Evolutionary conservation across 1,140 invertebrate species (phyloP).

Genomic region (Euwallacea fornicatus): DNA sequence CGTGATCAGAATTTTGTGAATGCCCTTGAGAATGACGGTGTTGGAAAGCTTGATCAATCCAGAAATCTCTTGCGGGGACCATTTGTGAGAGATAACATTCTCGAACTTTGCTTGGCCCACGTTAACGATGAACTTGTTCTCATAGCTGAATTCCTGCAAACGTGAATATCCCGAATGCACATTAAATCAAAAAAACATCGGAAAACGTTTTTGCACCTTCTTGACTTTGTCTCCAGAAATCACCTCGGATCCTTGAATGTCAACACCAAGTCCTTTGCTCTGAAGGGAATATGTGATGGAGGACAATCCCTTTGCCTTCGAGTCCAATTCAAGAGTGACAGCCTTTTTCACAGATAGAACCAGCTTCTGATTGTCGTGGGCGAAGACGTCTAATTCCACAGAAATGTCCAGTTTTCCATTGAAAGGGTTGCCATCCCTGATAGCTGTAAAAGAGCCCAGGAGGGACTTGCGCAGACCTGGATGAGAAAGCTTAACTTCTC

Average conservation of each 20-base stretch:
- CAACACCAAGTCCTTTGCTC: constrained; percentile 38
- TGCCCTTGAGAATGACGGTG: constrained; percentile 58
- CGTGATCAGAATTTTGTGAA: constrained; percentile 54
- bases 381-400: constrained; percentile 61
- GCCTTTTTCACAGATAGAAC: constrained; percentile 50
- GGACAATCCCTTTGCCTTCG: constrained; percentile 6
- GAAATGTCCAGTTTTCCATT: constrained; percentile 56
- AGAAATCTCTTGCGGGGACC: constrained; percentile 53
- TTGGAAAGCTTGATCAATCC: constrained; percentile 57
- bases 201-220: constrained; percentile 1
- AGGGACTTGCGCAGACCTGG: constrained; percentile 66
- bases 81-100: constrained; percentile 54
- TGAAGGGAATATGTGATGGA: constrained; percentile 17
- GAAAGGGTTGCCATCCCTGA: constrained; percentile 34
- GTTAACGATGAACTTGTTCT: constrained; percentile 10
- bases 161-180: too few species aligned
- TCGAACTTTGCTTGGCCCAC: constrained; percentile 41
- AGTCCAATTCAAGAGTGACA: constrained; percentile 3
- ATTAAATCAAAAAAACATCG: background rate
- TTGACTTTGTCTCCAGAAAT: constrained; percentile 23
- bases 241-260: constrained; percentile 29
- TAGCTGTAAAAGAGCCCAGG: constrained; percentile 24
- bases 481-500: constrained; percentile 64
- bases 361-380: constrained; percentile 65
- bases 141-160: constrained; percentile 22